These are phyloP conservation scores for Periphyllus acericola DNA, from an alignment of 2,888 invertebrate genomes.

Conservation along the genomic window DNA sequence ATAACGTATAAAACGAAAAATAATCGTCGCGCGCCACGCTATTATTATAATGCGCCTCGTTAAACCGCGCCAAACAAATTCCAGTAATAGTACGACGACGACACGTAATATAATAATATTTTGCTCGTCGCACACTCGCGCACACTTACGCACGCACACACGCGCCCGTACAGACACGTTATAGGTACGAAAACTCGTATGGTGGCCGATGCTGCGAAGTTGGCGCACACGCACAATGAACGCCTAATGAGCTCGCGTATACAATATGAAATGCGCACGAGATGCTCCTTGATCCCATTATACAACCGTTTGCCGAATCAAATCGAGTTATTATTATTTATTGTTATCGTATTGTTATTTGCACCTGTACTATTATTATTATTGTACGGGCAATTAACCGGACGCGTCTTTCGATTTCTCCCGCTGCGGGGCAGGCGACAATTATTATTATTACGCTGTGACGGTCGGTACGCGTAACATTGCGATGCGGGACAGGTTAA, in stretches of 20 bases:
- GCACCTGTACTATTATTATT: neutral
- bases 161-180: neutral
- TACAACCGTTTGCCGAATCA: slow-evolving; percentile 12
- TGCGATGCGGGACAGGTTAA: too few relatives aligned
- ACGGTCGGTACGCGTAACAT: neutral
- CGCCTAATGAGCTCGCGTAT: slow-evolving; percentile 15
- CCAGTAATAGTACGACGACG: neutral
- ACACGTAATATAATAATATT: slow-evolving; percentile 17
- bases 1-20: neutral
- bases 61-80: neutral
- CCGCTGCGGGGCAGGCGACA: neutral
- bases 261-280: neutral
- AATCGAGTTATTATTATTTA: slow-evolving; percentile 29
- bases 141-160: neutral
- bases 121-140: slow-evolving; percentile 13
- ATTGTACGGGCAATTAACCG: neutral
- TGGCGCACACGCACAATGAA: slow-evolving; percentile 22
- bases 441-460: neutral
- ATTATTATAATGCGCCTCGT: neutral
- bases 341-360: slow-evolving; percentile 22
- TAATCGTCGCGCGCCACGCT: neutral
- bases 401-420: neutral
- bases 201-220: neutral
- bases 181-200: neutral
- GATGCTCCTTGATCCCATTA: slow-evolving; percentile 40